Conservation (phyloP, 2,888 invertebrate species). For the Neoascia interrupta region DNA sequence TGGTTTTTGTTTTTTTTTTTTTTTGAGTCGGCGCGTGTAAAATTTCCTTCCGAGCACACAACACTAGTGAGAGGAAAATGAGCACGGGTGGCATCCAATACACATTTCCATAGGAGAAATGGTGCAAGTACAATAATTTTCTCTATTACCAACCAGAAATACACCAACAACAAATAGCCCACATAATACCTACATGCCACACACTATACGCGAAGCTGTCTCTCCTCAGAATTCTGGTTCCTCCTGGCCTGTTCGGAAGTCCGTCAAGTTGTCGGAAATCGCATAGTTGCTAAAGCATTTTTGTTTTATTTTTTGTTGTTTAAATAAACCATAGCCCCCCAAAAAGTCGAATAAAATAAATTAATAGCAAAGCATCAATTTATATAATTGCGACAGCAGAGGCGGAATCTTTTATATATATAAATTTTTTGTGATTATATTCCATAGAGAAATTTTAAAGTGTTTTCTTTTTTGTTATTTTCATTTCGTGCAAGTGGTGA, state of each 20-base stretch:
- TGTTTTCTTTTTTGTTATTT: background rate
- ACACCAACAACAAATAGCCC: background rate
- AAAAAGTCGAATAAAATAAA: background rate
- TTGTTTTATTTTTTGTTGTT: too few species aligned
- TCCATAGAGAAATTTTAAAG: slow-evolving; percentile 1
- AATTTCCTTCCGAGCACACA: too few species aligned
- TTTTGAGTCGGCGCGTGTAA: slow-evolving; percentile 15
- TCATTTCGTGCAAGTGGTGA: slow-evolving; percentile 16
- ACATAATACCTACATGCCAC: background rate
- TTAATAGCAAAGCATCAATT: slow-evolving; percentile 10
- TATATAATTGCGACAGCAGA: slow-evolving; percentile 33
- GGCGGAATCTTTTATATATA: slow-evolving; percentile 22
- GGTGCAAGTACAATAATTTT: background rate
- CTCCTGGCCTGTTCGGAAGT: slow-evolving; percentile 64
- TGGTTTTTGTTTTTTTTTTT: too few species aligned
- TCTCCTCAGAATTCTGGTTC: slow-evolving; percentile 55
- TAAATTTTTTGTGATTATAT: slow-evolving; percentile 19
- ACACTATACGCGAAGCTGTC: background rate
- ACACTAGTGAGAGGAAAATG: background rate
- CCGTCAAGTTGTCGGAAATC: slow-evolving; percentile 34
- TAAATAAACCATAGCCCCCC: slow-evolving; percentile 3
- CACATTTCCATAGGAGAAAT: background rate
- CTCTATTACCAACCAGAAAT: background rate
- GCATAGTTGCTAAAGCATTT: background rate
- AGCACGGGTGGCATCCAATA: background rate